Percentiles rank a stretch among this genome's conserved stretches.
These are phyloP conservation scores for Montipora foliosa DNA, from an alignment of 64 coral and sea anemone genomes.

Conservation along the genomic window DNA sequence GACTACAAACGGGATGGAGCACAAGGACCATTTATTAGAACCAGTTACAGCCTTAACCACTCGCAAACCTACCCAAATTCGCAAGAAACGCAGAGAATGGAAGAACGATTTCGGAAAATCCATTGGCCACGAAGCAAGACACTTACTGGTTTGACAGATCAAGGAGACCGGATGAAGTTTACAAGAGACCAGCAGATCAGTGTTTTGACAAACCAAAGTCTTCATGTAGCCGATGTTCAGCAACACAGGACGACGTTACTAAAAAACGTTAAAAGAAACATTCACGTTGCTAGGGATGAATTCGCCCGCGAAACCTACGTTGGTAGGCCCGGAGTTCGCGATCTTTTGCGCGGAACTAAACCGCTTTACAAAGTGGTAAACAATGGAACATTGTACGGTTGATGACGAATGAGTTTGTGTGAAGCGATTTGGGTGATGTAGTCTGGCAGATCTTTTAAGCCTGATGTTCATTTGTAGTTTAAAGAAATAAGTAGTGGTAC, in stretches of 20 bases:
- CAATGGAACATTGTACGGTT: slow-evolving; percentile 89
- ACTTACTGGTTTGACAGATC: slow-evolving; percentile 71
- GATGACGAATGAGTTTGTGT: background rate
- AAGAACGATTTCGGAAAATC: slow-evolving; percentile 88
- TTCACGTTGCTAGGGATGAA: slow-evolving; percentile 92
- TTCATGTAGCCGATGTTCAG: slow-evolving; percentile 77
- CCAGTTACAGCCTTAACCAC: slow-evolving; percentile 74
- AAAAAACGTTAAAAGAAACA: slow-evolving; percentile 69
- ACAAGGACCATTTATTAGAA: slow-evolving; percentile 76
- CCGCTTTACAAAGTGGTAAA: slow-evolving; percentile 97
- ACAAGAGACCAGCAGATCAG: slow-evolving; percentile 92
- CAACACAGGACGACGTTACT: slow-evolving; percentile 75
- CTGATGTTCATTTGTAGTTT: background rate
- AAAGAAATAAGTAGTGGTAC: background rate
- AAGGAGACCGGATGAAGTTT: slow-evolving; percentile 89
- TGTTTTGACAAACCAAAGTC: slow-evolving; percentile 78
- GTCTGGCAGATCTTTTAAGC: too few relatives aligned
- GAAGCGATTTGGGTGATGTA: too few relatives aligned
- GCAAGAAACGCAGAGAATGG: slow-evolving; percentile 75
- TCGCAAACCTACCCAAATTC: slow-evolving; percentile 87
- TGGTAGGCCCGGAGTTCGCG: slow-evolving; percentile 76
- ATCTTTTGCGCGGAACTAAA: slow-evolving; percentile 78
- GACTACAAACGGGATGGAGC: slow-evolving; percentile 86
- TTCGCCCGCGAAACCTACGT: slow-evolving; percentile 79
- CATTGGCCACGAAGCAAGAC: slow-evolving; percentile 89